Conservation (phyloP, 2,113 vertebrate genomes). For the Rhinoptilus africanus region DNA sequence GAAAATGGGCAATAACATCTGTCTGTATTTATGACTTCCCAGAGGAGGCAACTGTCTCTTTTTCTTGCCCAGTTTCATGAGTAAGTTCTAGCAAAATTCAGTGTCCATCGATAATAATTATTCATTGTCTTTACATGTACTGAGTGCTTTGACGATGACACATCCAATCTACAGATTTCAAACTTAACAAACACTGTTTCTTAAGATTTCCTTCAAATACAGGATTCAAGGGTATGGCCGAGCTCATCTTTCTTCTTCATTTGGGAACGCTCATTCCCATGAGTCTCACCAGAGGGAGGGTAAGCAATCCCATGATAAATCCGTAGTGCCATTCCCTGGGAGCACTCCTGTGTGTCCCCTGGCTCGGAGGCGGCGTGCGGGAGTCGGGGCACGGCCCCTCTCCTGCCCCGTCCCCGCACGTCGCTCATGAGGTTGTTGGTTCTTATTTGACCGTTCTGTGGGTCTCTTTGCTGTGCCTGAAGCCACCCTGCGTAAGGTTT, state of each 20-base stretch:
- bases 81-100: neutral
- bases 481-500: neutral
- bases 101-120: neutral
- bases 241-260: neutral
- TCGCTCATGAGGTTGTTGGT: too few relatives aligned
- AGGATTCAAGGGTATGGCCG: neutral
- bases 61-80: neutral
- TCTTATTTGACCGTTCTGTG: neutral
- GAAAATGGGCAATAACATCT: neutral
- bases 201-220: neutral
- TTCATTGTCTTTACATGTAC: neutral
- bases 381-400: neutral
- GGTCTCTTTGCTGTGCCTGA: neutral
- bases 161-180: neutral
- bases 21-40: neutral
- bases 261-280: neutral
- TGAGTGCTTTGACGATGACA: neutral
- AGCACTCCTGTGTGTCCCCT: neutral
- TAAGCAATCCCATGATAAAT: neutral
- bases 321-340: neutral
- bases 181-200: neutral
- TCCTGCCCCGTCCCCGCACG: fast-evolving
- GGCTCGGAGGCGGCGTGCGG: neutral
- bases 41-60: neutral
- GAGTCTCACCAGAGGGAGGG: neutral